A percentile compares a stretch with the other conserved stretches of the same genome.
Conservation (phyloP, 2,888 invertebrate species). For the Agrotis puta region DNA sequence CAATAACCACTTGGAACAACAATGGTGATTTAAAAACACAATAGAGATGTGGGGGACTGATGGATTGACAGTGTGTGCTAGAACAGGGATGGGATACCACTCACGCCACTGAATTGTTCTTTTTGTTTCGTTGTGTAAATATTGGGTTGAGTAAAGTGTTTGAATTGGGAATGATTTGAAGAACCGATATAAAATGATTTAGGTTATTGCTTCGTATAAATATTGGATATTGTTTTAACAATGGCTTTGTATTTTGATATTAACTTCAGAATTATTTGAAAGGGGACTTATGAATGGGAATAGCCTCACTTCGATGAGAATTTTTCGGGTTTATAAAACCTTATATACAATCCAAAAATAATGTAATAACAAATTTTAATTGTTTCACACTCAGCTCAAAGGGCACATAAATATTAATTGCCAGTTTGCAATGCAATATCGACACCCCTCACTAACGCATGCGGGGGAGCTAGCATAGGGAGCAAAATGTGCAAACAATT, state of each 20-base stretch:
- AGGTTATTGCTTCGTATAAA: constrained; percentile 6
- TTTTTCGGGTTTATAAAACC: neutral
- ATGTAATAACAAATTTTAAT: constrained; percentile 31
- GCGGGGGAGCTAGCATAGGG: constrained; percentile 69
- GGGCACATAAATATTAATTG: constrained; percentile 59
- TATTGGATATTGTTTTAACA: neutral
- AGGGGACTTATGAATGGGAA: neutral
- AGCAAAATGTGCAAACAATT: constrained; percentile 90
- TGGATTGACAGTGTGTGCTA: constrained; percentile 70
- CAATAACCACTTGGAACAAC: constrained; percentile 78
- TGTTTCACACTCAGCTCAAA: constrained; percentile 33
- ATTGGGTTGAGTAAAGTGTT: constrained; percentile 12
- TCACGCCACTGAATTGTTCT: constrained; percentile 40
- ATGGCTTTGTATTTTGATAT: neutral
- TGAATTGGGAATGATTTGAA: constrained; percentile 5
- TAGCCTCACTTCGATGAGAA: neutral
- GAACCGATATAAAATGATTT: neutral
- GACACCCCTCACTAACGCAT: constrained; percentile 68
- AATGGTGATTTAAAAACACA: constrained; percentile 76
- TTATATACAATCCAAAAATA: neutral
- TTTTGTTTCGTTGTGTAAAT: constrained; percentile 39
- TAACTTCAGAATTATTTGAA: neutral
- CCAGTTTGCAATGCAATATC: constrained; percentile 53
- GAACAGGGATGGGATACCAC: constrained; percentile 54
- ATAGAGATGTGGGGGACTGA: constrained; percentile 69